Evolutionary conservation across 30 jellyfish, hydroid and myxozoan species (phyloP).

Genomic region (Cassiopea xamachana): DNA sequence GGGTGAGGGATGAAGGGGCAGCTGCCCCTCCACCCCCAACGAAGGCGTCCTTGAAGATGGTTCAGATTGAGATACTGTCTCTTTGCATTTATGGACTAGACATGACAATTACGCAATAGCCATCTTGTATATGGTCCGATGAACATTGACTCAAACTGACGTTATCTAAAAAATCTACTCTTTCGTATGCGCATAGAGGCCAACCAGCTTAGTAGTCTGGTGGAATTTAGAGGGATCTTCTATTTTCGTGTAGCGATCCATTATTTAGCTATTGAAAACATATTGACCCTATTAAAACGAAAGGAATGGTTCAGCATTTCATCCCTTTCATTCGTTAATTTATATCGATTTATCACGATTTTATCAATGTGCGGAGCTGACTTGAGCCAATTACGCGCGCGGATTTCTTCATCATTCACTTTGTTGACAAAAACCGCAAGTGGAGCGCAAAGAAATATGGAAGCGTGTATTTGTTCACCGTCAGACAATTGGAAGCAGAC

Average conservation of each 20-base stretch:
- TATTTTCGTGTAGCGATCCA: not conserved
- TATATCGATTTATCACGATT: conserved; percentile 72
- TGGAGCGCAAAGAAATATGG: conserved; percentile 68
- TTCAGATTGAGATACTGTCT: no score
- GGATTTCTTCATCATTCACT: conserved; percentile 57
- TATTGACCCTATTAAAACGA: conserved; percentile 57
- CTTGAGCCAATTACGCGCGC: conserved; percentile 72
- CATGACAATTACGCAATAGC: no score
- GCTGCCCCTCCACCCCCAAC: no score
- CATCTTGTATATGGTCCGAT: no score
- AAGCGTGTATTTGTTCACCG: conserved; percentile 60
- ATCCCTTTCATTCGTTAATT: conserved; percentile 57
- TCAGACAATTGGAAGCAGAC: conserved; percentile 62
- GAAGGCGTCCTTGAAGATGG: no score
- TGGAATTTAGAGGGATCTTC: not conserved
- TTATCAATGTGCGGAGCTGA: conserved; percentile 64
- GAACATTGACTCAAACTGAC: no score
- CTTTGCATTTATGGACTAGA: no score
- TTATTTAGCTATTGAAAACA: conserved; percentile 11
- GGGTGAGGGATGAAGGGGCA: no score
- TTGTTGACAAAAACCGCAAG: conserved; percentile 68
- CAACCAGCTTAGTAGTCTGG: no score
- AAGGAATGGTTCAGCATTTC: conserved; percentile 49
- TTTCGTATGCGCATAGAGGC: not conserved
- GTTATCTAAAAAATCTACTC: not conserved